Evolutionary conservation across 2,888 invertebrate genomes (phyloP), one percentile per base, ranked within the genome.

Genomic region (Polydesmus complanatus): DNA sequence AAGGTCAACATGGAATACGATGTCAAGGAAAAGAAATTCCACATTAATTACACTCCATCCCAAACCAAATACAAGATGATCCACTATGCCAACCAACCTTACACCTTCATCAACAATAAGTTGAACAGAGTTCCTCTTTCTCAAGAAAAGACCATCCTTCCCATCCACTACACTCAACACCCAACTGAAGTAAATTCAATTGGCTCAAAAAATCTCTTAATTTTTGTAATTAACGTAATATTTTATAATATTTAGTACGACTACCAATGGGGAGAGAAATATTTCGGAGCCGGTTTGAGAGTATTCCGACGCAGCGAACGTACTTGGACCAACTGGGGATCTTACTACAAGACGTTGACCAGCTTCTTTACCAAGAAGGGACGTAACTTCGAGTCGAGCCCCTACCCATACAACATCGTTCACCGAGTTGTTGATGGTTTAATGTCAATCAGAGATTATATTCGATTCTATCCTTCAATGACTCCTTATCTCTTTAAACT

Each of bases 241-340:
- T 11, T n/a, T 52, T 22, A 11, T 52, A 52, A n/a, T n/a, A 11
- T 58, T 19, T 60, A 63, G 61, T 26, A 49, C 19, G 54, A 61
- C n/a, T 61, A 54, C 54, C 61, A 27, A 8, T 1, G 51, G 14
- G 61, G 61, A 2, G 58, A 63, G 19, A 26, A 53, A 19, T 54
- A 61, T 53, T 61, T 63, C 50, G 63, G 63, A 22, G 58, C 52
- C 54, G 63, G 63, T 19, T 27, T 61, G 8, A 53, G 52, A 3
- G n/a, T 58, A 5, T 5, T 50, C 11, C 47, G 54, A 19, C 56
- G 27, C 22, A 48, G 56, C 23, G 51, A 61, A 48, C 23, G 27
- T n/a, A 21, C 23, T 23, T 63, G 63, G 63, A 56, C 61, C 19
- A 55, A 55, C 27, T 61, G 49, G 19, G 55, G 58, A 18, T 58